Base-by-base conservation (phyloP, 1,140 invertebrate genomes). In the Macrobrachium rosenbergii region DNA sequence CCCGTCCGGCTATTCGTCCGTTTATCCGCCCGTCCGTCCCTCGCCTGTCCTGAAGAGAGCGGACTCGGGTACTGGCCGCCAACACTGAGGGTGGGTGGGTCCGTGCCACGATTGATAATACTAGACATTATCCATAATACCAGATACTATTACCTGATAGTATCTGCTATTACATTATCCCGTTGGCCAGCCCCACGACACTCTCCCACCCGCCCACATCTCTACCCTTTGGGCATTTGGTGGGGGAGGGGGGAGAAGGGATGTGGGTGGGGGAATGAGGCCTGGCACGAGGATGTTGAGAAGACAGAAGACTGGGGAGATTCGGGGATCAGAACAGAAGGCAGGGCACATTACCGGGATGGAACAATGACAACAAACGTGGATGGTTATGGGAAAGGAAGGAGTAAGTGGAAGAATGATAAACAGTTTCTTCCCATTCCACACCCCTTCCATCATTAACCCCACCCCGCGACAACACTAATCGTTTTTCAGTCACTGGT, bases 81-180 rank as follows among this genome's bases (percentile, higher is more conserved):
- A 52, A 43, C 69, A 72, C 69, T 28, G 69, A 12, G 69, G 23
- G 52, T 28, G 69, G 69, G 69, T 72, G 69, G 69, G 69, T 14
- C 69, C 69, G 23, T 72, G 21, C 69, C 23, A 17, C 23, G 69
- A 72, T 72, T 72, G 69, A 43, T 72, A 72, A 72, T 72, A 43
- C 37, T 43, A 28, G 37, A 43, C 37, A 72, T 72, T 72, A 72
- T 43, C 69, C 23, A 72, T 72, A 72, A 72, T 72, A 72, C 69
- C 69, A 72, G 69, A 72, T 72, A 72, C 69, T 72, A 72, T 72
- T 72, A 72, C 69, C 69, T 72, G 69, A 72, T 72, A 72, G 69
- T 72, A 72, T 72, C 69, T 72, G 69, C 69, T 72, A 72, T 72
- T 72, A 72, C 37, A 72, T 72, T 72, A 72, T 43, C 69, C 69